Evolutionary conservation across 2,797 vertebrate genomes (phyloP), one percentile per base, ranked within the genome.

Genomic region (Lacerta viridis): DNA sequence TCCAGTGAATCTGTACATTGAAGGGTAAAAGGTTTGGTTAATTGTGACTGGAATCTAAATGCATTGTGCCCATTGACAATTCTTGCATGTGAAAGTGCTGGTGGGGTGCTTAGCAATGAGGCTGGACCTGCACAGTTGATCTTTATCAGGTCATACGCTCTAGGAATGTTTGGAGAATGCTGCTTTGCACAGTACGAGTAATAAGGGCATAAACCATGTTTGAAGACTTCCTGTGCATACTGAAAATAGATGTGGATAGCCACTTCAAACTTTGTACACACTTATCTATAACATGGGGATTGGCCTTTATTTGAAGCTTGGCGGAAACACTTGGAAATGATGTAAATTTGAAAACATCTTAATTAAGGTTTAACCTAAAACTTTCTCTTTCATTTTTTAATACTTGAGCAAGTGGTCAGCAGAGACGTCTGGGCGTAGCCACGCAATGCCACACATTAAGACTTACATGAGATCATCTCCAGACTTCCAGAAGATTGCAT

Each of bases 401-500:
- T 4, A 82, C 33, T 91, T 75, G 95, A 98, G 99, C 91, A 97
- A 97, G 68, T 99, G 99, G 99, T 98, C 97, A 59, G 98, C 99
- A 0, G 97, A 98, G 91, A 91, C 97, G 0, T 98, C 98, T 0
- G 99, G 99, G 75, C 97, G 99, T 84, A 99, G 97, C 96, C 97
- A 95, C 0, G 99, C 99, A 23, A 99, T 99, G 95, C 99, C 99
- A 25, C 99, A 99, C 93, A 99, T 99, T 91, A 99, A 99, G 96
- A 99, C 98, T 0, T 99, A 99, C 88, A 98, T 99, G 98, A 98
- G 99, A 92, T 90, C 92, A 0, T 99, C 98, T 11, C 97, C 98
- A 82, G 98, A 99, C 96, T 99, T 97, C 95, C 96, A 96, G 88
- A 94, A 98, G 93, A 97, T 99, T 3, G 98, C 98, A 5, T 99